Evolutionary conservation across 2,113 vertebrate genomes (phyloP).

Genomic region (Amia ocellicauda): DNA sequence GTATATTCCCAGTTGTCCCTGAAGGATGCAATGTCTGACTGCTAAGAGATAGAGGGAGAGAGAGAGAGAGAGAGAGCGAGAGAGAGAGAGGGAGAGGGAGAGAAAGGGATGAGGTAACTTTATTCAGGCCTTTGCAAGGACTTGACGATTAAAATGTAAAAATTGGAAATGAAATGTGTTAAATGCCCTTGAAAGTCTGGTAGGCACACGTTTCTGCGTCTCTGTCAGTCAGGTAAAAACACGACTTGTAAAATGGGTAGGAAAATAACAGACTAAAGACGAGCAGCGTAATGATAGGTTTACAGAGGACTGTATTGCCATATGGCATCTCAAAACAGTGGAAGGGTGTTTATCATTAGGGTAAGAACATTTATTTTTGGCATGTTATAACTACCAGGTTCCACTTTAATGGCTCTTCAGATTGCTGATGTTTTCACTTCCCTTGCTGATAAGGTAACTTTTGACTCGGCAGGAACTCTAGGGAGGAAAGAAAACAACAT

Average conservation of each 20-base stretch:
- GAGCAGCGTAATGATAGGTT: conserved; percentile 24
- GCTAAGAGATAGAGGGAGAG: background rate
- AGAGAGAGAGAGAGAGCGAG: too few relatives aligned
- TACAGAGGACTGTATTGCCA: conserved; percentile 9
- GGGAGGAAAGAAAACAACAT: too few relatives aligned
- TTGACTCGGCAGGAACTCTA: too few relatives aligned
- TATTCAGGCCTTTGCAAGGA: background rate
- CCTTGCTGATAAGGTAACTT: background rate
- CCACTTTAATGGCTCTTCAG: background rate
- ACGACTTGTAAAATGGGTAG: conserved; percentile 22
- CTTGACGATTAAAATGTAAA: background rate
- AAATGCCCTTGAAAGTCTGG: conserved; percentile 55
- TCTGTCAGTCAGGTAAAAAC: conserved; percentile 31
- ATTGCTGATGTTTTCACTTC: background rate
- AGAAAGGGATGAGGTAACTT: background rate
- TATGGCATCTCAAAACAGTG: background rate
- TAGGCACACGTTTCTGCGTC: conserved; percentile 41
- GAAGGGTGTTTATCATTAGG: background rate
- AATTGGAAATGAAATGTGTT: conserved; percentile 9
- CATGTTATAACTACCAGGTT: background rate
- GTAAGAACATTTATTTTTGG: background rate
- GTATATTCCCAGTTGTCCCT: too few relatives aligned
- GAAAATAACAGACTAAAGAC: conserved; percentile 27
- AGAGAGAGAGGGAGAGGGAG: too few relatives aligned
- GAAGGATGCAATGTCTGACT: background rate